Evolutionary conservation across 2,888 invertebrate genomes (phyloP), one percentile per base, ranked within the genome.

Genomic region (Incurvaria masculella): DNA sequence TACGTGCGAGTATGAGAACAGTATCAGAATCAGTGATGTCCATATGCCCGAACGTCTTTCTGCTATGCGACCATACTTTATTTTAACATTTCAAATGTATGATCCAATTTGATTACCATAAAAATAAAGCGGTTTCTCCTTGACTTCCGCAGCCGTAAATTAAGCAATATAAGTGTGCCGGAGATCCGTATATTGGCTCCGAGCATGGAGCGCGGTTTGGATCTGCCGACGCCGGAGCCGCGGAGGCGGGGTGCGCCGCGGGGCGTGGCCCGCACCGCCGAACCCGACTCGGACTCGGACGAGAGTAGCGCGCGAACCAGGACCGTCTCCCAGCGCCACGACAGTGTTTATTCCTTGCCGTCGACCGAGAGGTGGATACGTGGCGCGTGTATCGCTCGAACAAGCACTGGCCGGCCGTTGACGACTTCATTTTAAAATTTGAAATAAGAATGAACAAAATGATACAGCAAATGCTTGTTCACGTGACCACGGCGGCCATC

Each of bases 151-250:
- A 85, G 84, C 80, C 83, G 83, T 79, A 86, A 85, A 79, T 81
- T 83, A 81, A 86, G 85, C 81, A 82, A 85, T 69, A 81, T 87
- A 82, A 83, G 85, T 73, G 83, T 89, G 59, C 90, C 90, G 56
- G 88, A 88, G 82, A 90, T 91, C 66, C 87, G 89, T 64, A 87
- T 91, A 63, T 79, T 89, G 81, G 88, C 89, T 66, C 88, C 90
- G 61, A 89, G 89, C 71, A 79, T 88, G 82, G 90, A 90, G 79
- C 82, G 87, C 63, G 88, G 89, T 61, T 81, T 89, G 75, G 88
- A 89, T 73, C 57, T 59, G 57, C 69, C 68, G 60, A 66, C 79
- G 61, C 61, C 74, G 61, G 58, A 61, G 61, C 65, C 56, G 45
- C 53, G 47, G 39, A 57, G 49, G 52, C 46, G 47, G 51, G 42